A percentile compares a stretch with the other conserved stretches of the same genome.
phyloP scores from a whole-genome alignment of 2,797 vertebrate genomes.

The Notoglanidium macrostoma region DNA sequence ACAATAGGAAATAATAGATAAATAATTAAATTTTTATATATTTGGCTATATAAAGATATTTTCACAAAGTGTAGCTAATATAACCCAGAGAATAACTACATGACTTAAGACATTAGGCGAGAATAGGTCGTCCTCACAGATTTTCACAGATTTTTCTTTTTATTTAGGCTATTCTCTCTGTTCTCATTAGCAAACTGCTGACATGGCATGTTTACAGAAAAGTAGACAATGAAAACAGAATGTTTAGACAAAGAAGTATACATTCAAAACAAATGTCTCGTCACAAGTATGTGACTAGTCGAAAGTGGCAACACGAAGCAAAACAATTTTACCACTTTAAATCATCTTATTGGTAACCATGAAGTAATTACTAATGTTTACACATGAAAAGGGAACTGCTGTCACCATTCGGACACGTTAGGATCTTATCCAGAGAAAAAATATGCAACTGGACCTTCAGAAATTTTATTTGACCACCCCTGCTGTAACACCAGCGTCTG shows the following conservation, averaged over 20 bases:
- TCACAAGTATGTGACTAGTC: not conserved
- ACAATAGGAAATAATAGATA: not conserved
- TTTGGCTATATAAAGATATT: not conserved
- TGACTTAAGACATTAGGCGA: not conserved
- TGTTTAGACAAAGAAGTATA: not conserved
- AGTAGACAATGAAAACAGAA: not conserved
- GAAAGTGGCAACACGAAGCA: not conserved
- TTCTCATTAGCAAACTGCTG: not conserved
- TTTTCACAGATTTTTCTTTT: not conserved
- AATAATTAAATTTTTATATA: not conserved
- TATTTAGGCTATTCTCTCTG: not conserved
- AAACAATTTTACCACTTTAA: not conserved
- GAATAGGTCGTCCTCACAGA: not conserved
- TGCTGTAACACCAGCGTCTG: not conserved
- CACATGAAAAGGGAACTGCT: not conserved
- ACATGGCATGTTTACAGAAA: conserved; percentile 7
- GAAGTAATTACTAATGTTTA: not conserved
- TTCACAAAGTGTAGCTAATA: not conserved
- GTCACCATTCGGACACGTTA: not conserved
- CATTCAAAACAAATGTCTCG: conserved; percentile 5
- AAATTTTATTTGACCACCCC: not conserved
- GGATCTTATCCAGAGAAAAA: not conserved
- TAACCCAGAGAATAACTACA: not conserved
- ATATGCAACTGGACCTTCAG: not conserved
- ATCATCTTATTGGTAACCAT: not conserved